Evolutionary conservation across 1,140 invertebrate genomes (phyloP), one percentile per base, ranked within the genome.

Genomic region (Neocloeon triangulifer): DNA sequence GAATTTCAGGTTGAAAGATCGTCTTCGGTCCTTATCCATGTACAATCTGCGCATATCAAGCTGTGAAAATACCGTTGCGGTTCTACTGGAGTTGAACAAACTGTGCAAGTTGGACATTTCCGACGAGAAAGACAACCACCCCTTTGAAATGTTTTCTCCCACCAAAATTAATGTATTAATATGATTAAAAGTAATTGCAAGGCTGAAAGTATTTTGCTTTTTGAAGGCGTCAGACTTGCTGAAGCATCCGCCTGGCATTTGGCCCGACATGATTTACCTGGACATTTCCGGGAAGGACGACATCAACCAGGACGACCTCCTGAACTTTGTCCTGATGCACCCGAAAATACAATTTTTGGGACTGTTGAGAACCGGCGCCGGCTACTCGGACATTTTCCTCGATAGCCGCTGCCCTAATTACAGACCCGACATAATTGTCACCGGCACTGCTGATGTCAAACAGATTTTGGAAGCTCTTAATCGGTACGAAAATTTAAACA

Each of bases 221-320:
- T n/a, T 53, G 45, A 44, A 55, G 56, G 50, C 59, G 53, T 38
- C 52, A 53, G 37, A 60, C 52, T 44, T 62, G 49, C 41, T 58
- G 52, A 53, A 60, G 37, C n/a, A n/a, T n/a, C 45, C 56, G 31
- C 47, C 48, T 16, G 35, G 54, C 27, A 58, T 54, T 40, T 55
- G 77, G 44, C 69, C 67, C 16, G 47, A 69, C 42, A 48, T 79
- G 25, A 48, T 50, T 14, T 69, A 62, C 21, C 46, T 80, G 32
- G 75, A 80, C 51, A 62, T 79, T 39, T 77, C 73, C 22, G 73
- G 74, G 52, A 43, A 34, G 37, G 18, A n/a, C n/a, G n/a, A n/a
- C n/a, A n/a, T 9, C 12, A 10, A n/a, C n/a, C 22, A 23, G 22
- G 22, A 23, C n/a, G 22, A n/a, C 9, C 22, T 23, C 9, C n/a